Base-by-base conservation (phyloP, 2,797 vertebrate genomes). In the Natrix natrix region DNA sequence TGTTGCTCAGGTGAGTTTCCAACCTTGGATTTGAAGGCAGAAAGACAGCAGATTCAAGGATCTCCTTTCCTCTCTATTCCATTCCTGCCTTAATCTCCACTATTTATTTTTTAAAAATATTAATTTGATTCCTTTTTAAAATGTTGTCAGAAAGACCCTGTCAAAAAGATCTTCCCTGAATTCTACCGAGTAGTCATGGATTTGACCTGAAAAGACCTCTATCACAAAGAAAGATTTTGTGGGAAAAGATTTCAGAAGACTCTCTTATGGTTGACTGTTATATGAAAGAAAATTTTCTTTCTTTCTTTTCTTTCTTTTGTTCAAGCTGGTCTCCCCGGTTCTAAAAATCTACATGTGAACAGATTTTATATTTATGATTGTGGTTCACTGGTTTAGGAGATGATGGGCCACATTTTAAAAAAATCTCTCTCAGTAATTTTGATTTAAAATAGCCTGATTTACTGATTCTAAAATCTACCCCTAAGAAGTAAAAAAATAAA, bases 401-500 rank as follows among this genome's bases (percentile, higher is more conserved):
- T 83, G 37, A 83, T 11, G 20, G 74, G 12, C 10, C 4, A 48
- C 7, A 10, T 43, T 5, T 69, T 32, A 3, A 56, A 8, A 8
- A 37, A 24, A n/a, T 32, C n/a, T 69, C 66, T 78, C 74, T 43
- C 37, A 78, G 17, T 48, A 83, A 83, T 48, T 83, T 48, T 48
- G 10, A 83, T 83, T 83, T 83, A 48, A 83, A 24, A 24, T 48
- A 24, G 20, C 37, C 20, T 12, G 20, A 48, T 83, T 83, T 83
- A 83, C 10, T 83, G 37, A 83, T 48, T 83, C 37, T 48, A 48
- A 83, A 83, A 24, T 48, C 37, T 48, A 83, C 20, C 20, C 92
- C 94, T 94, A 94, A 93, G 91, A 94, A 59, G 87, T 93, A 59
- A 2, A 93, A 93, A 94, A 95, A 91, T 26, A 32, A 43, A 86